Percentiles rank a stretch among this genome's conserved stretches.
Conservation (phyloP, 2,113 vertebrate genomes). For the Eolophus roseicapilla region DNA sequence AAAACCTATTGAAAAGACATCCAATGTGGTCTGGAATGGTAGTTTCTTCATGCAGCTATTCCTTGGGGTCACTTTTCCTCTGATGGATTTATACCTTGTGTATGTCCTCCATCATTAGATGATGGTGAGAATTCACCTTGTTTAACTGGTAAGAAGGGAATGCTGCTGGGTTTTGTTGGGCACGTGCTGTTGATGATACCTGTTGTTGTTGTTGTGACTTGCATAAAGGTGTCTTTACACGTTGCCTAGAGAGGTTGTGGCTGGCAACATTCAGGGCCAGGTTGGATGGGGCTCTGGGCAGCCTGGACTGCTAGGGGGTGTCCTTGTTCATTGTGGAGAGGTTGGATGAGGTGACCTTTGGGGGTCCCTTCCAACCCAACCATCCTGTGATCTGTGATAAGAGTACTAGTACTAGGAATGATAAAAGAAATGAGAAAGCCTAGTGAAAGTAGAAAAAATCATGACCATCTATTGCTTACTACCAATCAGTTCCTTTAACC, state of each 20-base stretch:
- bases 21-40: neutral
- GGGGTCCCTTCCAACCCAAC: neutral
- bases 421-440: neutral
- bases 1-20: neutral
- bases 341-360: too few species aligned
- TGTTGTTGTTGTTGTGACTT: neutral
- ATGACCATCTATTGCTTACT: neutral
- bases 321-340: accelerated
- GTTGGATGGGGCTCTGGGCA: neutral
- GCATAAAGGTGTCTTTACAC: neutral
- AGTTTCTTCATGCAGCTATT: neutral
- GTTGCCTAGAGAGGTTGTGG: neutral
- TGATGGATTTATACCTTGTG: neutral
- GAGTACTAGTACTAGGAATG: neutral
- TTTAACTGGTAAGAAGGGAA: neutral
- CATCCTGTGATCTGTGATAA: neutral
- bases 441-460: neutral
- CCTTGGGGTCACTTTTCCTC: conserved; percentile 54
- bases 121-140: conserved; percentile 7
- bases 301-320: neutral
- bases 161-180: conserved; percentile 45
- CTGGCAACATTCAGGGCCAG: too few species aligned
- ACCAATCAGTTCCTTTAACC: neutral
- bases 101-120: neutral
- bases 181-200: neutral